A percentile compares a stretch with the other conserved stretches of the same genome.
These are phyloP conservation scores for Theodoxus fluviatilis DNA, from an alignment of 2,888 invertebrate species.

Conservation along the genomic window DNA sequence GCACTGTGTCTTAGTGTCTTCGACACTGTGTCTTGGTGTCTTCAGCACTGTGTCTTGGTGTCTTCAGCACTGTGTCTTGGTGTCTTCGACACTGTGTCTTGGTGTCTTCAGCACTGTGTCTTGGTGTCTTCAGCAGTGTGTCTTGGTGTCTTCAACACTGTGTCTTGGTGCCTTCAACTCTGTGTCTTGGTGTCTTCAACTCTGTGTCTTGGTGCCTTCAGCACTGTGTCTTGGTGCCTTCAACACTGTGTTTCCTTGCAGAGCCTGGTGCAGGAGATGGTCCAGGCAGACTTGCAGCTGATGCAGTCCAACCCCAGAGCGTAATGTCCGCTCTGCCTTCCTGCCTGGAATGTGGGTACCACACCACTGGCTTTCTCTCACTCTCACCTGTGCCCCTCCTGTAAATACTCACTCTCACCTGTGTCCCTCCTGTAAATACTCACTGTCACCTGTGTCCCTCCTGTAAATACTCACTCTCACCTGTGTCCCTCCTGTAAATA, in stretches of 20 bases:
- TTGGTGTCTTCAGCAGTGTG: background rate
- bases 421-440: background rate
- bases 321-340: constrained; percentile 67
- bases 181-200: background rate
- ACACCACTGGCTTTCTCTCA: too few relatives aligned
- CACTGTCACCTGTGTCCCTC: too few relatives aligned
- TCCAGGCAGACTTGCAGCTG: constrained; percentile 85
- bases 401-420: background rate
- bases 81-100: constrained; percentile 25
- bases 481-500: too few relatives aligned
- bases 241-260: constrained; percentile 26
- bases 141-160: background rate
- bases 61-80: background rate
- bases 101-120: background rate
- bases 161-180: constrained; percentile 30
- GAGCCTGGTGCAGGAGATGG: constrained; percentile 77
- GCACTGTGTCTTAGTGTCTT: too few relatives aligned
- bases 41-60: too few relatives aligned
- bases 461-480: too few relatives aligned
- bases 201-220: background rate
- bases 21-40: too few relatives aligned
- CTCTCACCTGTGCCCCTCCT: too few relatives aligned
- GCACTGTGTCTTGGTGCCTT: background rate
- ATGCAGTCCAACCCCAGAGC: constrained; percentile 92
- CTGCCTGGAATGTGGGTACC: too few relatives aligned